Base-by-base conservation (phyloP, 1,140 invertebrate species). In the Drosophila insularis region DNA sequence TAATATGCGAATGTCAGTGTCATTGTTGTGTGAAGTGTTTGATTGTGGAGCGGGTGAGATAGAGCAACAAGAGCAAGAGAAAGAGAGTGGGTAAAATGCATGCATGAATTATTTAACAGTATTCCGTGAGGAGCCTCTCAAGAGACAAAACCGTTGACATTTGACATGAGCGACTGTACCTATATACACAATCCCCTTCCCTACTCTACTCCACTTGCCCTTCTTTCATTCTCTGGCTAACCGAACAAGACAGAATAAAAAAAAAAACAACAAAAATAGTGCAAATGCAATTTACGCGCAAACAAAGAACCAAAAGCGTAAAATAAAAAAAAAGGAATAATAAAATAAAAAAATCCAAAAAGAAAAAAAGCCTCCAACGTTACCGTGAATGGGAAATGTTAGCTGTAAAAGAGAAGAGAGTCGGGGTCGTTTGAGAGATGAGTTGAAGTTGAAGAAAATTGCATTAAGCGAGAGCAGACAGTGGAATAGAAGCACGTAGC, bases 61-160 rank as follows among this genome's bases (percentile, higher is more conserved):
- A 35, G 31, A 17, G 53, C 32, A 11, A 35, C 32, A 37, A 5
- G 32, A 23, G 17, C 8, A 13, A 69, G 19, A 63, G 39, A 14
- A 14, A 23, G 55, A 39, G 19, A 53, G 14, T 21, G 31, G 39
- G 31, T 39, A 35, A 67, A 19, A 75, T 64, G 74, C 62, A 76
- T 68, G 65, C 65, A 69, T 76, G 74, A 76, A 76, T 73, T 73
- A 76, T 76, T 76, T 76, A 76, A 60, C 65, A 76, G 70, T 39
- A 62, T 17, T 27, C 23, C 39, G 4, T 14, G 11, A 13, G 5
- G 62, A 23, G 32, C 19, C 43, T 53, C 27, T 64, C 27, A 64
- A 39, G 27, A 31, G 43, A 35, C 43, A 21, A 64, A 64, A 54
- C 62, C 50, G 62, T 64, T 64, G 62, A 64, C 62, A 37, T 62